phyloP scores from a whole-genome alignment of 1,140 invertebrate genomes.

The Gonatopus flavifemur region DNA sequence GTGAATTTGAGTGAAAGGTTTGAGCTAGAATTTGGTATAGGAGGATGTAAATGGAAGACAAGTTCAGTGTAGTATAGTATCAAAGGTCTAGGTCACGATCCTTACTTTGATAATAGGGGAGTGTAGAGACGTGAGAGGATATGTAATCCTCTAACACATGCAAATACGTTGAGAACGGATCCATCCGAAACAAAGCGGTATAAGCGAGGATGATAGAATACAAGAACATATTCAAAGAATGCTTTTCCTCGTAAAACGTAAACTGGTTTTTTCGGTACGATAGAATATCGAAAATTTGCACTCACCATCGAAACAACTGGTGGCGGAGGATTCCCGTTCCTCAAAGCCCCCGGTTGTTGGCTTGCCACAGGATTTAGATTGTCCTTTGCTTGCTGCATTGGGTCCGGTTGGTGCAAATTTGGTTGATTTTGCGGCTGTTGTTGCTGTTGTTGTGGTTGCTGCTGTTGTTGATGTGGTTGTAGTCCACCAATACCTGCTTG shows the following conservation, averaged over 20 bases:
- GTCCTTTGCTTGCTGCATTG: constrained; percentile 58
- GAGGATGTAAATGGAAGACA: constrained; percentile 19
- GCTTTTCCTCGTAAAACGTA: too few relatives aligned
- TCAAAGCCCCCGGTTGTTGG: constrained; percentile 50
- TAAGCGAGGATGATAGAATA: too few relatives aligned
- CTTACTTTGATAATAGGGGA: constrained; percentile 3
- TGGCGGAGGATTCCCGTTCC: constrained; percentile 54
- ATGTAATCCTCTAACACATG: constrained; percentile 18
- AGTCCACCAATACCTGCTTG: constrained; percentile 51
- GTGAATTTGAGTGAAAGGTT: too few relatives aligned
- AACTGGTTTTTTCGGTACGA: too few relatives aligned
- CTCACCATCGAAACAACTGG: constrained; percentile 57
- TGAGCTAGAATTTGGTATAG: too few relatives aligned
- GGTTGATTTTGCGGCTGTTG: constrained; percentile 29
- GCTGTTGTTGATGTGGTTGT: constrained; percentile 46
- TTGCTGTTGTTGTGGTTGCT: constrained; percentile 45
- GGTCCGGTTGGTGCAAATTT: constrained; percentile 47
- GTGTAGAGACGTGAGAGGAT: constrained; percentile 4
- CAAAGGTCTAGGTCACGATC: constrained; percentile 23
- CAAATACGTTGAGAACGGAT: too few relatives aligned
- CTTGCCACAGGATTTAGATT: constrained; percentile 49
- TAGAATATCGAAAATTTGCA: too few relatives aligned
- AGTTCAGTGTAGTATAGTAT: constrained; percentile 13
- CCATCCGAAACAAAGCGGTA: too few relatives aligned
- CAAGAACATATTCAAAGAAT: too few relatives aligned